phyloP scores from a whole-genome alignment of 2,888 invertebrate genomes.

The Nomada ferruginata region DNA sequence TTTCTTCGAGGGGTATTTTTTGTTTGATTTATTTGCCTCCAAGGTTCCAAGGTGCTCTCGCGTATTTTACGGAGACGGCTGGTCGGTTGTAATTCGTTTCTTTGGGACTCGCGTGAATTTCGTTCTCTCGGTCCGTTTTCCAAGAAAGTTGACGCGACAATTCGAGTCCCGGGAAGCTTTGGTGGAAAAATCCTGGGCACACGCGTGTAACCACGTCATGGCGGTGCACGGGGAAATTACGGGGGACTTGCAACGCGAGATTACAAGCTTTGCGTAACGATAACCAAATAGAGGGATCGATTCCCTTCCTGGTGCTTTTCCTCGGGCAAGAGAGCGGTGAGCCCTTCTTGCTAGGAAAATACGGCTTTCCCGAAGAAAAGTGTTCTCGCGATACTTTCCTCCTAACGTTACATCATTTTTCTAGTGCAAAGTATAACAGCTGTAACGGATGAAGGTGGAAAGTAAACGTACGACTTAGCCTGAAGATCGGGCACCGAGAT shows the following conservation, averaged over 20 bases:
- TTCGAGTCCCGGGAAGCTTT: constrained; percentile 15
- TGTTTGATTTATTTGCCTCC: no score
- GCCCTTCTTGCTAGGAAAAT: constrained; percentile 2
- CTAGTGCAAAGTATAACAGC: no score
- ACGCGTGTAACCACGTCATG: not conserved
- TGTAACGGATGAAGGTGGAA: not conserved
- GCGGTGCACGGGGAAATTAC: constrained; percentile 43
- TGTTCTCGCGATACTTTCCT: not conserved
- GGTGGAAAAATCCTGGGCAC: not conserved
- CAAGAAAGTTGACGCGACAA: constrained; percentile 8
- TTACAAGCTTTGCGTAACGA: constrained; percentile 45
- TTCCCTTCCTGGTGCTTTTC: constrained; percentile 12
- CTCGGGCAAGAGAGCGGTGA: not conserved
- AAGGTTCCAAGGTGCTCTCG: no score
- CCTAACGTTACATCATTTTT: not conserved
- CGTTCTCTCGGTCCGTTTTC: not conserved
- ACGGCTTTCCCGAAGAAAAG: constrained; percentile 9
- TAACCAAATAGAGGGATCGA: constrained; percentile 46
- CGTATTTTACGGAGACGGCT: no score
- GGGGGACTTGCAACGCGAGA: constrained; percentile 38
- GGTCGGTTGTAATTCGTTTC: no score
- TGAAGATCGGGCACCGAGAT: no score
- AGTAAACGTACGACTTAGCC: no score
- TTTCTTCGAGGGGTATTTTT: no score
- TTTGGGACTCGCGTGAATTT: no score